A percentile compares a stretch with the other conserved stretches of the same genome.
Conservation (phyloP, 37 sponge, comb jelly and placozoan genomes). For the Haliclona indistincta region DNA sequence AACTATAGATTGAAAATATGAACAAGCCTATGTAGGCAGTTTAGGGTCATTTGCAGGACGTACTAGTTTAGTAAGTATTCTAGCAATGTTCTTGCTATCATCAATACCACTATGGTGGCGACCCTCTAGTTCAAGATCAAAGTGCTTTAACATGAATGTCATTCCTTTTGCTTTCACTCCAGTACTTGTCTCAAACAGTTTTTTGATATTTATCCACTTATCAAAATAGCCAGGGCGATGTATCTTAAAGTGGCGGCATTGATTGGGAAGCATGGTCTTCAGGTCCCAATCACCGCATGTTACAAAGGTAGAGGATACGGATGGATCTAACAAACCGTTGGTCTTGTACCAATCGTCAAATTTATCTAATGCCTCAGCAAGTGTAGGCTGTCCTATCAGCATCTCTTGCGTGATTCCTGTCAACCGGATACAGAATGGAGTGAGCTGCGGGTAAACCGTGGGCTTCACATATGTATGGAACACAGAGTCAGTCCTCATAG, state of each 20-base stretch:
- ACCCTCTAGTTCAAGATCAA: slow-evolving; percentile 55
- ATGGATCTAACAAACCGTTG: slow-evolving; percentile 50
- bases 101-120: slow-evolving; percentile 87
- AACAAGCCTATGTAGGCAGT: too few species aligned
- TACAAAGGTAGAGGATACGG: slow-evolving; percentile 60
- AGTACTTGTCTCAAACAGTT: slow-evolving; percentile 39
- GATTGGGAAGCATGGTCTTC: slow-evolving; percentile 61
- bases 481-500: slow-evolving; percentile 58
- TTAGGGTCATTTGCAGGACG: not conserved
- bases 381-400: slow-evolving; percentile 65
- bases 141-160: slow-evolving; percentile 59
- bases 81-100: slow-evolving; percentile 82
- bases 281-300: slow-evolving; percentile 91
- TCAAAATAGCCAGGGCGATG: slow-evolving; percentile 50
- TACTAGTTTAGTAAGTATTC: slow-evolving; percentile 44
- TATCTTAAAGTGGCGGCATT: slow-evolving; percentile 49
- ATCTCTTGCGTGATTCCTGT: slow-evolving; percentile 83
- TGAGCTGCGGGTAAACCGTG: slow-evolving; percentile 56
- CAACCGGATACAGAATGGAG: slow-evolving; percentile 68
- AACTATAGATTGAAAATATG: too few species aligned
- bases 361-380: slow-evolving; percentile 30
- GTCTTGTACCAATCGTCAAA: slow-evolving; percentile 63
- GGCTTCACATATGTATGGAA: slow-evolving; percentile 90
- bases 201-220: slow-evolving; percentile 81
- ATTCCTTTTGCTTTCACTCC: slow-evolving; percentile 45